Percentiles rank a stretch among this genome's conserved stretches.
These are phyloP conservation scores for Python bivittatus DNA, from an alignment of 2,113 vertebrate species.

Conservation along the genomic window DNA sequence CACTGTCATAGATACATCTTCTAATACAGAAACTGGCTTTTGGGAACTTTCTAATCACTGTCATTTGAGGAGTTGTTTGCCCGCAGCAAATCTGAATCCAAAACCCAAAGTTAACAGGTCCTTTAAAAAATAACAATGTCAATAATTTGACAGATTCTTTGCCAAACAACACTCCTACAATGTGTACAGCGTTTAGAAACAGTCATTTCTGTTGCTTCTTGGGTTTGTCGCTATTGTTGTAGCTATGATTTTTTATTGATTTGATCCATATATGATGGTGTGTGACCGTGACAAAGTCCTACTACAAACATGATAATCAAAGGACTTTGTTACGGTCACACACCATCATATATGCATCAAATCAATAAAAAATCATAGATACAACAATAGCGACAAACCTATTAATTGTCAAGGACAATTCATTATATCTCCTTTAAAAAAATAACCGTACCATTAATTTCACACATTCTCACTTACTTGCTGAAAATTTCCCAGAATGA, in stretches of 20 bases:
- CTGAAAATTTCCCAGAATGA: neutral
- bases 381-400: no score
- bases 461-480: neutral
- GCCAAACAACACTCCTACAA: neutral
- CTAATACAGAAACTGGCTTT: neutral
- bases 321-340: no score
- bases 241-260: neutral
- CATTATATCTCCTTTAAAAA: neutral
- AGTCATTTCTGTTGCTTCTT: neutral
- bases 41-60: neutral
- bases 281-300: neutral
- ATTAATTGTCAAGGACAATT: neutral
- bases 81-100: neutral
- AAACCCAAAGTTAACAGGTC: neutral
- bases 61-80: neutral
- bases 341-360: no score
- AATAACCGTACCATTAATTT: neutral
- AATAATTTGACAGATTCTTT: neutral
- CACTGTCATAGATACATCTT: neutral
- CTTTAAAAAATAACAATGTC: neutral
- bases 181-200: no score
- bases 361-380: no score
- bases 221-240: neutral
- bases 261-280: neutral
- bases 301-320: neutral